Percentiles rank a stretch among this genome's conserved stretches.
Evolutionary conservation across 2,888 invertebrate species (phyloP).

Genomic region (Drosophila buzzatii): DNA sequence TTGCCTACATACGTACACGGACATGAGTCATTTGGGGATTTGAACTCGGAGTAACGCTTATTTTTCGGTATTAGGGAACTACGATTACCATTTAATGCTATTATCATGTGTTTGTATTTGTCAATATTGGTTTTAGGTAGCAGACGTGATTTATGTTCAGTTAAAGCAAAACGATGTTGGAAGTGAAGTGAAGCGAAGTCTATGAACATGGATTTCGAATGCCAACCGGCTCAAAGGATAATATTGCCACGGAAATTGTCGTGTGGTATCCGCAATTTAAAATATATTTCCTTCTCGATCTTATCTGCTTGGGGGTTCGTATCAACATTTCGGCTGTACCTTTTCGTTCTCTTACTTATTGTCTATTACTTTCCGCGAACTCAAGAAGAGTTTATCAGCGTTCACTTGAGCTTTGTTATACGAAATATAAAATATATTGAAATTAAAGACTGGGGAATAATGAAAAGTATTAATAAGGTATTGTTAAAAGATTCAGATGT

Average conservation of each 20-base stretch:
- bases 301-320: too few relatives aligned
- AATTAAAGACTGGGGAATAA: neutral
- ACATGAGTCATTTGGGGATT: neutral
- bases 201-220: neutral
- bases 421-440: neutral
- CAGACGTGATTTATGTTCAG: neutral
- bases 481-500: too few relatives aligned
- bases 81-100: neutral
- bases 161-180: neutral
- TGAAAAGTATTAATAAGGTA: too few relatives aligned
- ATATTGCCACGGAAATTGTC: neutral
- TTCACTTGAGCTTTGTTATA: neutral
- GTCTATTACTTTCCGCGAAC: neutral
- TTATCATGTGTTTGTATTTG: neutral
- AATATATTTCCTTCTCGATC: too few relatives aligned
- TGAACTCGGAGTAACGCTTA: neutral
- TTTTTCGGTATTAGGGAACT: slow-evolving; percentile 9
- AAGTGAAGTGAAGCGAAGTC: neutral
- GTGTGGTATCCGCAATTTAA: neutral
- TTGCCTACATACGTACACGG: neutral
- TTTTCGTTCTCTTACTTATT: neutral
- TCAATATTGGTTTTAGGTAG: neutral
- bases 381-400: neutral
- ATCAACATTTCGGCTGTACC: neutral
- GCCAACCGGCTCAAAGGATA: neutral